Evolutionary conservation across 2,113 vertebrate genomes (phyloP).

Genomic region (Hippocampus mohnikei): DNA sequence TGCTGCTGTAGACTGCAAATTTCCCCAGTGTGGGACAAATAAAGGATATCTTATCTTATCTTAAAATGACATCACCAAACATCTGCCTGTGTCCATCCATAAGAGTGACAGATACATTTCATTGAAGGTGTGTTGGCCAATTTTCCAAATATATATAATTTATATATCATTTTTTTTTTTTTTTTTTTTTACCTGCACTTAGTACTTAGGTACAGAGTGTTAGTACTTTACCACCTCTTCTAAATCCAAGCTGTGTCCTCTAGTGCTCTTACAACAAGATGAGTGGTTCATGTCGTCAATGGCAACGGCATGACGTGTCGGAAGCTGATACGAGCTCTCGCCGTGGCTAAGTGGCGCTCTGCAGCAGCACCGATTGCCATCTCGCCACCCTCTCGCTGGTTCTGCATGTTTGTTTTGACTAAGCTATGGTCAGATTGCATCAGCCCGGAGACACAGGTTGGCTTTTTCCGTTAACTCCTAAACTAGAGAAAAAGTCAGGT

Average conservation of each 20-base stretch:
- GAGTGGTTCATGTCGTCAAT: background rate
- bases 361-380: constrained; percentile 22
- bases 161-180: too few species aligned
- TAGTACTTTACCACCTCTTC: background rate
- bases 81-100: too few species aligned
- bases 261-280: too few species aligned
- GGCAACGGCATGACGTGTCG: background rate
- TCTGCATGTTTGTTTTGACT: constrained; percentile 58
- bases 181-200: too few species aligned
- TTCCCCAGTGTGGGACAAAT: too few species aligned
- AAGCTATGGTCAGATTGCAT: constrained; percentile 35
- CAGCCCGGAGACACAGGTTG: constrained; percentile 29
- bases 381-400: constrained; percentile 4
- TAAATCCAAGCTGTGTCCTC: background rate
- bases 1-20: too few species aligned
- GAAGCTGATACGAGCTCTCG: background rate
- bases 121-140: background rate
- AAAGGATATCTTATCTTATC: too few species aligned
- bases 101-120: too few species aligned
- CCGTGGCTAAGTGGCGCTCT: background rate
- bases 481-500: constrained; percentile 20
- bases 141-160: too few species aligned
- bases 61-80: too few species aligned
- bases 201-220: too few species aligned
- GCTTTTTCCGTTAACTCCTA: constrained; percentile 26